A percentile compares a stretch with the other conserved stretches of the same genome.
Conservation (phyloP, 2,888 invertebrate species). For the Tinea trinotella region DNA sequence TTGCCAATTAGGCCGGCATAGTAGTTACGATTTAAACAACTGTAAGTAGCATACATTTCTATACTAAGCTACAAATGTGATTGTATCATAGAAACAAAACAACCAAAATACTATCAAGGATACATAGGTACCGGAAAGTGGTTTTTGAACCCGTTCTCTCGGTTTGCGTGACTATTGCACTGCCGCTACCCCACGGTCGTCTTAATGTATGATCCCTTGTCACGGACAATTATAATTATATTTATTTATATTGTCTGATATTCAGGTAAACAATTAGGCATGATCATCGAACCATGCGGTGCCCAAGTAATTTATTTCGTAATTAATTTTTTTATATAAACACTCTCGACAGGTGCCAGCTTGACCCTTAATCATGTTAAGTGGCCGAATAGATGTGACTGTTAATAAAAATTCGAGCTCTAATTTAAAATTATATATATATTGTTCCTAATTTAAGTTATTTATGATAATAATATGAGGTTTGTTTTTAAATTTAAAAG, state of each 20-base stretch:
- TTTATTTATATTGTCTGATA: slow-evolving; percentile 19
- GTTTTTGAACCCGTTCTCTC: too few species aligned
- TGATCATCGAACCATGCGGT: slow-evolving; percentile 19
- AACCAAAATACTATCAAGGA: too few species aligned
- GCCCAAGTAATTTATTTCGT: slow-evolving; percentile 13
- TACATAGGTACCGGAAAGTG: too few species aligned
- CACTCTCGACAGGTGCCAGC: slow-evolving; percentile 15
- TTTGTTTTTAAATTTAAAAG: too few species aligned
- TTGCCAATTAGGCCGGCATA: too few species aligned
- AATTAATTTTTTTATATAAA: slow-evolving; percentile 21
- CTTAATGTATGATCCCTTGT: too few species aligned
- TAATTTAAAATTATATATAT: slow-evolving; percentile 13
- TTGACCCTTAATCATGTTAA: slow-evolving; percentile 17
- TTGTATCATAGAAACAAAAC: too few species aligned
- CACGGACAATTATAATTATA: slow-evolving; percentile 3
- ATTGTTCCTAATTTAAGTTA: slow-evolving; percentile 7
- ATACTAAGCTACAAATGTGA: too few species aligned
- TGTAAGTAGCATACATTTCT: too few species aligned
- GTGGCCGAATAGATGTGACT: slow-evolving; percentile 18
- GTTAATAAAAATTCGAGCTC: slow-evolving; percentile 15
- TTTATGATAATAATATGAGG: slow-evolving; percentile 1
- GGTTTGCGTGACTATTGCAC: too few species aligned
- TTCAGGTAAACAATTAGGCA: slow-evolving; percentile 21
- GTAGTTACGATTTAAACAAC: too few species aligned
- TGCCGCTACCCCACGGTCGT: too few species aligned